Base-by-base conservation (phyloP, 2,113 vertebrate genomes). In the Halichoerus grypus region DNA sequence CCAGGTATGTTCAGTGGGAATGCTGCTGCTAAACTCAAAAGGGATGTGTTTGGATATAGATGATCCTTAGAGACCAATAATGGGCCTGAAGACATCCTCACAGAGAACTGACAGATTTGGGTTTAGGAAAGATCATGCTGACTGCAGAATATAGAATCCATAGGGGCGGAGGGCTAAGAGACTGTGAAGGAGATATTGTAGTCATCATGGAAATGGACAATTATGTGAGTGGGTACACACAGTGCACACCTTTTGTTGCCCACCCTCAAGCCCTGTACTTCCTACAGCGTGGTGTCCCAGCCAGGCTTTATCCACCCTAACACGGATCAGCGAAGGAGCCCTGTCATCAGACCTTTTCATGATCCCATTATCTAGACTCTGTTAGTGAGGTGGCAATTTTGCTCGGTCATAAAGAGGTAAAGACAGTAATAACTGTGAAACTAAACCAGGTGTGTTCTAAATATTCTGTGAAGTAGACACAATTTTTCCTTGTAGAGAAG, bases 391-490 rank as follows among this genome's bases (percentile, higher is more conserved):
- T 36, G n/a, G 22, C 53, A 4, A 5, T 81, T 57, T 4, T 31
- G 18, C 55, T 31, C 2, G 0, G 22, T 33, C 49, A 80, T 33
- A 2, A 67, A 92, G 72, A 7, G 13, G 85, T 39, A 92, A 94
- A 87, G 24, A 72, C 36, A 21, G 18, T 65, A 84, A 51, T 74
- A 93, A 65, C 85, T 1, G 0, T 1, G 0, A 83, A 2, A 31
- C 69, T 88, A 95, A 39, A 77, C 16, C 74, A 51, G 0, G 77
- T 61, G 7, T 26, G 0, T 96, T 79, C 88, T 81, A 96, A 98
- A 96, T 95, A 97, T 95, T 82, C 74, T 21, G 80, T 59, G 94
- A 97, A 98, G 86, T 22, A 98, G 97, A 96, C 95, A 96, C 94
- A 86, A 67, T 93, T 97, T 95, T 97, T 97, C 82, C 96, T 97